These are phyloP conservation scores for Nineta flava DNA, from an alignment of 2,888 invertebrate species.

Conservation along the genomic window DNA sequence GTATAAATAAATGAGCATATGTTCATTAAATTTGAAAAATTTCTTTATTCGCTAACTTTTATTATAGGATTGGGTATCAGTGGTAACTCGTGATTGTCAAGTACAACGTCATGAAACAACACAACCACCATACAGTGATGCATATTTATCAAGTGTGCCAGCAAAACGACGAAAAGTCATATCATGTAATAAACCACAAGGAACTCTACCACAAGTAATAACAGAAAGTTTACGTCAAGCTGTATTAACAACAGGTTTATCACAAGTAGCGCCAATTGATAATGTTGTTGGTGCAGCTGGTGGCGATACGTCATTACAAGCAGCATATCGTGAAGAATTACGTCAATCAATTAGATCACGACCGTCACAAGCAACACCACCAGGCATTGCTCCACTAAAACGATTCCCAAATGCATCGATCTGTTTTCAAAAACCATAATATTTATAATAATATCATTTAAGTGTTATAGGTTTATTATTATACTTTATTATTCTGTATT, in stretches of 20 bases:
- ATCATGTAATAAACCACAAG: constrained; percentile 24
- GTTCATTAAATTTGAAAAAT: too few species aligned
- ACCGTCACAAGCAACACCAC: constrained; percentile 27
- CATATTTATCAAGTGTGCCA: constrained; percentile 80
- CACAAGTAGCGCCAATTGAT: constrained; percentile 28
- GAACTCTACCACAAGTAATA: constrained; percentile 27
- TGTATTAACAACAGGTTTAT: constrained; percentile 33
- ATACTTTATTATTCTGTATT: too few species aligned
- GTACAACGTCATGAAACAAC: constrained; percentile 45
- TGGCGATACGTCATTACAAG: constrained; percentile 30
- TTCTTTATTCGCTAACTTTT: not conserved
- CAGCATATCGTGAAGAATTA: constrained; percentile 35
- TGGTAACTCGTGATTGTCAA: constrained; percentile 65
- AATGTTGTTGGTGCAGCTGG: constrained; percentile 32
- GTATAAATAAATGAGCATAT: too few species aligned
- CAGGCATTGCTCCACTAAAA: constrained; percentile 27
- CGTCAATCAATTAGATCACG: constrained; percentile 29
- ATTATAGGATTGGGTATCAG: constrained; percentile 67
- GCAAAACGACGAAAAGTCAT: constrained; percentile 72
- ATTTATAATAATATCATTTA: too few species aligned
- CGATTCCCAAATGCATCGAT: constrained; percentile 24
- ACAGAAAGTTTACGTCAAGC: constrained; percentile 19
- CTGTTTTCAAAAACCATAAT: constrained; percentile 5
- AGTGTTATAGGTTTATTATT: too few species aligned
- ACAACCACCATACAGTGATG: constrained; percentile 64